Conservation (phyloP, 2,113 vertebrate species). For the Erpornis zantholeuca region DNA sequence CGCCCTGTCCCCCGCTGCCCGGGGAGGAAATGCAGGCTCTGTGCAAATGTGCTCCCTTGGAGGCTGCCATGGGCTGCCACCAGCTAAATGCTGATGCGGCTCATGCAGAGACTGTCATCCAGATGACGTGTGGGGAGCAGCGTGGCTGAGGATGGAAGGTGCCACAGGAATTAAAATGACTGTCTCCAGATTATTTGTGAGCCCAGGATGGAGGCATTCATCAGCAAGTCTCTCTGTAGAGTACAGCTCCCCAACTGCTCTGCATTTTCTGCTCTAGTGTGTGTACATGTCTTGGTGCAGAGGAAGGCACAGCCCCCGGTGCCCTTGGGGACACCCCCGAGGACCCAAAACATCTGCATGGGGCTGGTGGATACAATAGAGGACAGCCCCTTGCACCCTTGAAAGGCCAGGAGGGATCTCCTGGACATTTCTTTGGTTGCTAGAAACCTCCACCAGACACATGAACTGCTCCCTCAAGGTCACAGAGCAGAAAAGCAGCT, state of each 20-base stretch:
- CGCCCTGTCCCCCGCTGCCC: rapidly evolving
- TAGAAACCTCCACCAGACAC: not conserved
- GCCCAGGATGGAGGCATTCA: not conserved
- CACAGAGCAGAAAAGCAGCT: not conserved
- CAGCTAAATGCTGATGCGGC: not conserved
- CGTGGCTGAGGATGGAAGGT: not conserved
- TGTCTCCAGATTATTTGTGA: not conserved
- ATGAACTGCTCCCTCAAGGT: not conserved
- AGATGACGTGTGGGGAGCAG: not conserved
- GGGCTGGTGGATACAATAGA: not conserved
- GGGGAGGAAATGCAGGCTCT: not conserved
- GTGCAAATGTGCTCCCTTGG: not conserved
- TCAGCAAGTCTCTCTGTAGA: not conserved
- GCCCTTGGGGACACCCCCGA: not conserved
- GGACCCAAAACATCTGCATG: not conserved
- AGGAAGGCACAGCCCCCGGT: rapidly evolving
- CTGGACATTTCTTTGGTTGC: not conserved
- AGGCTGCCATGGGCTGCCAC: not conserved
- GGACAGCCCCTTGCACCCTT: not conserved
- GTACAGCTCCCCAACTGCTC: not conserved
- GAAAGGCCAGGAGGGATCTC: not conserved
- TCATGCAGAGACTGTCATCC: not conserved
- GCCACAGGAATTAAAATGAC: not conserved
- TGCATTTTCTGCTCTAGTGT: not conserved
- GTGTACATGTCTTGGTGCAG: not conserved